phyloP scores from a whole-genome alignment of 2,888 invertebrate species.

The Pristionchus maxplancki region DNA sequence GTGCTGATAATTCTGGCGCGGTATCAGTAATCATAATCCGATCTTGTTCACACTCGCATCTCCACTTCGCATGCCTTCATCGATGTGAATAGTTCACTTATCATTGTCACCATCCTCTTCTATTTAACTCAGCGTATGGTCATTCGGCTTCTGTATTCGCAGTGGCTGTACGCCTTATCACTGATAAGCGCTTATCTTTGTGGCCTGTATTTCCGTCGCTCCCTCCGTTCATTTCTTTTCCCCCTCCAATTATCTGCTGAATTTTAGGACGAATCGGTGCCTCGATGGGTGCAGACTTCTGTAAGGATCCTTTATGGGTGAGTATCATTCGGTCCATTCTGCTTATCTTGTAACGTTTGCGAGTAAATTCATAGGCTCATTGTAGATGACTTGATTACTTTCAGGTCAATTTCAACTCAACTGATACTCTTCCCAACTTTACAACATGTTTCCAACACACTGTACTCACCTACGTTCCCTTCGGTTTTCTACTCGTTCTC shows the following conservation, averaged over 20 bases:
- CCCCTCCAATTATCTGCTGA: background rate
- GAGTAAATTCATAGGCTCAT: background rate
- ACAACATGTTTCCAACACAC: slow-evolving; percentile 73
- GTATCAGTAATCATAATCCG: slow-evolving; percentile 43
- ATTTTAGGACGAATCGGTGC: background rate
- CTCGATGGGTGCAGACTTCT: slow-evolving; percentile 25
- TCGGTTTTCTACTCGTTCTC: slow-evolving; percentile 58
- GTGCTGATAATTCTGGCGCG: slow-evolving; percentile 32
- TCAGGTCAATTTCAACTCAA: background rate
- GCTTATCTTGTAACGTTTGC: background rate
- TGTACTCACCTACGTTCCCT: slow-evolving; percentile 72
- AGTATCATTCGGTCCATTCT: background rate
- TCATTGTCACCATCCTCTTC: slow-evolving; percentile 28
- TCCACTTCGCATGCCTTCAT: background rate
- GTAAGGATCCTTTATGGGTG: slow-evolving; percentile 47
- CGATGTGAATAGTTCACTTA: background rate
- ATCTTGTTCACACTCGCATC: slow-evolving; percentile 8
- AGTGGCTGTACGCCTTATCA: background rate
- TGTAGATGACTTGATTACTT: background rate
- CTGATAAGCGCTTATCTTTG: slow-evolving; percentile 9
- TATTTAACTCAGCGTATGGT: background rate
- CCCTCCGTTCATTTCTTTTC: background rate
- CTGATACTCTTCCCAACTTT: slow-evolving; percentile 66
- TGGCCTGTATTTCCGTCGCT: background rate
- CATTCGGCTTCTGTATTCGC: background rate